Percentiles rank a stretch among this genome's conserved stretches.
Evolutionary conservation across 1,140 invertebrate genomes (phyloP).

Genomic region (Sinella curviseta): DNA sequence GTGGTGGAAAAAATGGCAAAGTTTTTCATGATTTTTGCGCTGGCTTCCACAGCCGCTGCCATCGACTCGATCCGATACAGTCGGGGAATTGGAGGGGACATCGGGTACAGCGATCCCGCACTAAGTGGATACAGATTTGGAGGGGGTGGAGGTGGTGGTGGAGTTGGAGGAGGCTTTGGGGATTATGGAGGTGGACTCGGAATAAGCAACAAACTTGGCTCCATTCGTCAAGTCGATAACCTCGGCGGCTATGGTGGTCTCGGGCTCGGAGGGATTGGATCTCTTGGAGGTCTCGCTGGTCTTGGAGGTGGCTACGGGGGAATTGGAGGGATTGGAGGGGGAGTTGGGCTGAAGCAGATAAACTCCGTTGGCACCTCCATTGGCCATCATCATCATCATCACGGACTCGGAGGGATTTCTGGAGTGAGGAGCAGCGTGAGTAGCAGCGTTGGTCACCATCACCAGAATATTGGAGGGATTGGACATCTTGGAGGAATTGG

Average conservation of each 20-base stretch:
- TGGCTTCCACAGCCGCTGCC: not conserved
- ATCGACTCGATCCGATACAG: not conserved
- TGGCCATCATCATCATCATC: too few relatives aligned
- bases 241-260: not conserved
- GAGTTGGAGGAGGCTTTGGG: too few relatives aligned
- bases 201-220: not conserved
- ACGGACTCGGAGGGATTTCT: too few relatives aligned
- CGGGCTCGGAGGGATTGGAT: too few relatives aligned
- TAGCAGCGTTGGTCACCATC: not conserved
- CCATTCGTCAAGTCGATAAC: too few relatives aligned
- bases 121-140: too few relatives aligned
- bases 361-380: not conserved
- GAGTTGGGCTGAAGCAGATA: not conserved
- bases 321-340: not conserved
- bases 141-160: not conserved
- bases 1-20: not conserved
- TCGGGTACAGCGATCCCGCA: not conserved
- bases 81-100: not conserved
- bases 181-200: too few relatives aligned
- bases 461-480: not conserved
- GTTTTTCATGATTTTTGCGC: not conserved
- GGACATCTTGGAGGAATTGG: not conserved
- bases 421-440: too few relatives aligned
- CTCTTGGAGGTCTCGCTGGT: too few relatives aligned
- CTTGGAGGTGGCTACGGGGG: not conserved